Conservation (phyloP, 2,888 invertebrate species). For the Agriopis leucophaearia region DNA sequence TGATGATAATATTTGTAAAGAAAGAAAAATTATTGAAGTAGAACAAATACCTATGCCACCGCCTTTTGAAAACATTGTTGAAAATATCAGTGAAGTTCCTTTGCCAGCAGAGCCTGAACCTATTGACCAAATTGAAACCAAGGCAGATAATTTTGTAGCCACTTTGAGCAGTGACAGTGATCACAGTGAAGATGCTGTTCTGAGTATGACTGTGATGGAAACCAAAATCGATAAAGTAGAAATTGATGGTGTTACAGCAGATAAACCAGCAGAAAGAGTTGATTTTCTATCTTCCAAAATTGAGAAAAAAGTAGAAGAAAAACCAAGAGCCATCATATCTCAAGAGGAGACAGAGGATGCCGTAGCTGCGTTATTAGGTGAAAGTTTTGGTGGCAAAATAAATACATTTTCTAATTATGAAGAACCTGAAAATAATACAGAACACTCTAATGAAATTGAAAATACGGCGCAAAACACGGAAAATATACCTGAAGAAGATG, state of each 20-base stretch:
- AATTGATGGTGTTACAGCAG: constrained; percentile 65
- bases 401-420: constrained; percentile 86
- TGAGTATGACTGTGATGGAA: constrained; percentile 89
- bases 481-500: constrained; percentile 89
- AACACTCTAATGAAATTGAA: constrained; percentile 77
- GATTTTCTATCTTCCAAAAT: constrained; percentile 68
- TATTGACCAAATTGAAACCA: constrained; percentile 54
- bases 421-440: constrained; percentile 78
- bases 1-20: constrained; percentile 60
- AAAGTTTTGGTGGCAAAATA: constrained; percentile 91
- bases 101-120: constrained; percentile 66
- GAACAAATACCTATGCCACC: constrained; percentile 79
- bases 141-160: constrained; percentile 88
- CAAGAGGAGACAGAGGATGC: constrained; percentile 98
- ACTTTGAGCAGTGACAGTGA: constrained; percentile 79
- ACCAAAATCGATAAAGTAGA: constrained; percentile 62
- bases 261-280: constrained; percentile 66
- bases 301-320: constrained; percentile 89
- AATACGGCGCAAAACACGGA: constrained; percentile 77
- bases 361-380: constrained; percentile 94
- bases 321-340: constrained; percentile 93
- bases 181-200: constrained; percentile 92
- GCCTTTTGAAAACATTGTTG: constrained; percentile 69
- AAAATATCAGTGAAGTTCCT: constrained; percentile 82
- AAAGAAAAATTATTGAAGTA: constrained; percentile 68